Evolutionary conservation across 2,113 vertebrate genomes (phyloP), one percentile per base, ranked within the genome.

Genomic region (Paraplagusia blochii): DNA sequence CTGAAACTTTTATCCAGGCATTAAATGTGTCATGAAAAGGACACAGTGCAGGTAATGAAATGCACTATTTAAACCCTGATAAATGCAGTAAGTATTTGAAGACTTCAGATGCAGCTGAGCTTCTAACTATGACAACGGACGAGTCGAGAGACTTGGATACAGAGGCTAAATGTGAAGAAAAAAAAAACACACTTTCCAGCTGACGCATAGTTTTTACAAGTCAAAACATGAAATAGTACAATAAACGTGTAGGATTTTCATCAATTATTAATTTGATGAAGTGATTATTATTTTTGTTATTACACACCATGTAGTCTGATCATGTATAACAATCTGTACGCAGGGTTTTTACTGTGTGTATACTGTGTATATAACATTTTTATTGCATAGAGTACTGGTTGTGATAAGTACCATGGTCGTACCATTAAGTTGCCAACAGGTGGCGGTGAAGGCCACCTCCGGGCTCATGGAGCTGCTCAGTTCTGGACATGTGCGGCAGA

Each of bases 301-400:
- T 81, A 80, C 63, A 71, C 72, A 66, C 72, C 15, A 45, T 70
- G 66, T 74, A 72, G 56, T 78, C 47, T 40, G 67, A 73, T 61
- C 60, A 57, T 76, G 47, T 43, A 18, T 66, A 70, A 1, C 11
- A 69, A 69, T 75, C 70, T 63, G 72, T 78, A 57, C 63, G 66
- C 58, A 66, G 49, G 19, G 58, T 84, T 81, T 83, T 75, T 82
- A 80, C 60, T 72, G 61, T 74, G 49, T 78, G 74, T 75, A 85
- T 58, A 79, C 77, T 82, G 69, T 81, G 34, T 40, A 66, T 80
- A 80, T 80, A 77, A 72, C 59, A 81, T 81, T 72, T 83, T 66
- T 83, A 69, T 29, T 29, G 22, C 22, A 29, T 69, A 78, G 63
- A 64, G 61, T 68, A 75, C 48, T 76, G 65, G 22, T 72, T 75